These are phyloP conservation scores for Platygyra sinensis DNA, from an alignment of 64 coral and sea anemone species.

Conservation along the genomic window DNA sequence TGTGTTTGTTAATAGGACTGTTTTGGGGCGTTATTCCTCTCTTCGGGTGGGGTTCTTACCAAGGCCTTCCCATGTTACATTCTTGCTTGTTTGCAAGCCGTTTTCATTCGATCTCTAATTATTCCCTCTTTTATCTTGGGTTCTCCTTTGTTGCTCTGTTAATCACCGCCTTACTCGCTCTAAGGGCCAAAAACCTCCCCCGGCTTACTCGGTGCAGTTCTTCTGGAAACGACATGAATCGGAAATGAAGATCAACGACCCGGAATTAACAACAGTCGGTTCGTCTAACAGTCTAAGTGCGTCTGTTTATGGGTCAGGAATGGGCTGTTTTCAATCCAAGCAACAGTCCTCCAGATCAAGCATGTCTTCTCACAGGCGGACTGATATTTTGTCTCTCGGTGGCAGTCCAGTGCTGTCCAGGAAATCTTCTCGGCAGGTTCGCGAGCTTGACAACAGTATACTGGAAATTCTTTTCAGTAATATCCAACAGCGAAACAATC, in stretches of 20 bases:
- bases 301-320: background rate
- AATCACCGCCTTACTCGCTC: background rate
- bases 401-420: background rate
- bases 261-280: background rate
- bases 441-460: background rate
- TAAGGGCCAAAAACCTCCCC: background rate
- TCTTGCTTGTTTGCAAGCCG: background rate
- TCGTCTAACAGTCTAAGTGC: background rate
- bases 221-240: background rate
- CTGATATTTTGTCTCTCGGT: background rate
- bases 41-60: slow-evolving; percentile 2
- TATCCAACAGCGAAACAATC: background rate
- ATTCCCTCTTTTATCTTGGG: background rate
- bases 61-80: background rate
- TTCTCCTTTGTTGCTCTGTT: background rate
- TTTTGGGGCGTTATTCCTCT: background rate
- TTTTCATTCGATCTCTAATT: background rate
- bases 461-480: background rate
- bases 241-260: slow-evolving; percentile 22
- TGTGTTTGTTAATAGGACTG: background rate
- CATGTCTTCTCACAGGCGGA: background rate
- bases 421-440: background rate
- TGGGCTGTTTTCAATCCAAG: too few relatives aligned
- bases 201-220: background rate
- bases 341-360: background rate